Conservation (phyloP, 1,140 invertebrate species). For the Venturia canescens region DNA sequence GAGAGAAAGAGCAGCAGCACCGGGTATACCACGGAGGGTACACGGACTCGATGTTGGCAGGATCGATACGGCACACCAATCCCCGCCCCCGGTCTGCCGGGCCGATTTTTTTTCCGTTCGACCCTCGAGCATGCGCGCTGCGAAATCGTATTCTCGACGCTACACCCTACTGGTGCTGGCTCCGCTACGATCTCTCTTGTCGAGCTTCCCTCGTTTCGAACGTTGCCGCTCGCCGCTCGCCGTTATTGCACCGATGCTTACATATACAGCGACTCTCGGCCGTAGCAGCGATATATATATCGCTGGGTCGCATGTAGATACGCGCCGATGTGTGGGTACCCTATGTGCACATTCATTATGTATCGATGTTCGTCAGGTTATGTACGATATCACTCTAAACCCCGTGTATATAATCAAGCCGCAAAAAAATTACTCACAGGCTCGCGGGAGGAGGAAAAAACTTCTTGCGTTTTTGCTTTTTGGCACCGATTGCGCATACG, state of each 20-base stretch:
- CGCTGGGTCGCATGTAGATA: background rate
- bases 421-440: conserved; percentile 3
- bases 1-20: conserved; percentile 38
- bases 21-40: conserved; percentile 59
- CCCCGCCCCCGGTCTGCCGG: conserved; percentile 55
- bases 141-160: conserved; percentile 34
- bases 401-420: background rate
- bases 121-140: conserved; percentile 67
- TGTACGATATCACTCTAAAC: conserved; percentile 40
- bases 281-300: conserved; percentile 7
- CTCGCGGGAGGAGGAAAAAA: background rate
- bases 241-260: conserved; percentile 53
- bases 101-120: conserved; percentile 74
- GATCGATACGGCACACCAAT: conserved; percentile 74
- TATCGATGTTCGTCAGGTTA: conserved; percentile 44
- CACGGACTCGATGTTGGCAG: conserved; percentile 68
- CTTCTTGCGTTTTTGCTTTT: too few relatives aligned
- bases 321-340: background rate
- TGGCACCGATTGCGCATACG: too few relatives aligned
- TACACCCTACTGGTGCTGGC: conserved; percentile 24
- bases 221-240: conserved; percentile 45
- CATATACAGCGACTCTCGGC: too few relatives aligned
- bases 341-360: conserved; percentile 55
- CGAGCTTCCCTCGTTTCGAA: conserved; percentile 36
- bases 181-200: conserved; percentile 32